These are phyloP conservation scores for Fratercula arctica DNA, from an alignment of 2,797 vertebrate genomes.

Conservation along the genomic window DNA sequence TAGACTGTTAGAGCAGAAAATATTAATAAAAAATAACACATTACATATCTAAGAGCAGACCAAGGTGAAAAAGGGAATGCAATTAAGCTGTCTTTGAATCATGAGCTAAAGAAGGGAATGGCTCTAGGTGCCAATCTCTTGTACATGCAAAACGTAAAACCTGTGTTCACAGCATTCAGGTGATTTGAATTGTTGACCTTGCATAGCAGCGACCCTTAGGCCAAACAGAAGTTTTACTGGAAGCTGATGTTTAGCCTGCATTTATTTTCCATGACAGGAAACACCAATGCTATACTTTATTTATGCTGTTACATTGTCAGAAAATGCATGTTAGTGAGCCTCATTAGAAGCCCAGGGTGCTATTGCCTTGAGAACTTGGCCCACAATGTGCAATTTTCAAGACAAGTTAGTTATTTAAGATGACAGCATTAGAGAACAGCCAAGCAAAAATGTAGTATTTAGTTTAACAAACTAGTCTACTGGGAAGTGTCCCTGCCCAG, in stretches of 20 bases:
- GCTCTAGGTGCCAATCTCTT: not conserved
- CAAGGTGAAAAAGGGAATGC: not conserved
- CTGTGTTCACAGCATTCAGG: fast-evolving
- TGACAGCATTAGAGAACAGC: not conserved
- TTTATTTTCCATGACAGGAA: not conserved
- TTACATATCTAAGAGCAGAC: not conserved
- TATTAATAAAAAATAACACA: not conserved
- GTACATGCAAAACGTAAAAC: not conserved
- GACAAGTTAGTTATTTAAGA: not conserved
- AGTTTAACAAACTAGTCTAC: not conserved
- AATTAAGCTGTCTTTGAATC: not conserved
- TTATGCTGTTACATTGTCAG: not conserved
- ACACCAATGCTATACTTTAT: not conserved
- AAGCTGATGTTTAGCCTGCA: not conserved
- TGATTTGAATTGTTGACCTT: not conserved
- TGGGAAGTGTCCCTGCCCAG: not conserved
- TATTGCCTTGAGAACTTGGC: not conserved
- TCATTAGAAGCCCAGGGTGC: not conserved
- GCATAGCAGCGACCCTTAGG: not conserved
- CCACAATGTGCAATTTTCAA: not conserved
- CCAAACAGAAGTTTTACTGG: not conserved
- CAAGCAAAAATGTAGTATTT: not conserved
- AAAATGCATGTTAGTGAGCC: not conserved
- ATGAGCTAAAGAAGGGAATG: not conserved
- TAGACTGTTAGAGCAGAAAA: not conserved